A percentile compares a stretch with the other conserved stretches of the same genome.
These are phyloP conservation scores for Trichomycterus rosablanca DNA, from an alignment of 2,113 vertebrate genomes.

Conservation along the genomic window DNA sequence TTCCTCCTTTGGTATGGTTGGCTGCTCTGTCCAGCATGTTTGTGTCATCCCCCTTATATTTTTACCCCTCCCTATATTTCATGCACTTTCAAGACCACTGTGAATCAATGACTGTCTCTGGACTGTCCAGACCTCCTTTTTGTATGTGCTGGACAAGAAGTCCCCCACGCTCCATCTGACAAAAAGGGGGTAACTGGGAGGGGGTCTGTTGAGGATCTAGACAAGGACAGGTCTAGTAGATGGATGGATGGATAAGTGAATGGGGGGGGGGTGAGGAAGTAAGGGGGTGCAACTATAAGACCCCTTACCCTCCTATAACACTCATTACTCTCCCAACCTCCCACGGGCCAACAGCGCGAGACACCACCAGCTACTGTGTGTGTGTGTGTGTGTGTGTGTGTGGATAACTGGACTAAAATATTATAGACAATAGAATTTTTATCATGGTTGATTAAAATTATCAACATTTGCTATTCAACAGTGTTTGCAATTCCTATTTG, in stretches of 20 bases:
- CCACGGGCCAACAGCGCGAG: slow-evolving; percentile 48
- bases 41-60: slow-evolving; percentile 38
- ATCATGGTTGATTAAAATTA: no score
- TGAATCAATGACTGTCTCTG: slow-evolving; percentile 16
- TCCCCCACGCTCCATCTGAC: slow-evolving; percentile 30
- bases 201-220: neutral
- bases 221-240: slow-evolving; percentile 22
- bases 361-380: slow-evolving; percentile 30
- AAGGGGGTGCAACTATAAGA: slow-evolving; percentile 43
- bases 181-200: slow-evolving; percentile 20
- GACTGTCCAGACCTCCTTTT: slow-evolving; percentile 15
- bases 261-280: slow-evolving; percentile 8
- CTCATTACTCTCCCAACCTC: slow-evolving; percentile 52
- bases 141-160: slow-evolving; percentile 12
- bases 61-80: slow-evolving; percentile 10
- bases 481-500: no score
- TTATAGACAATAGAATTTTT: no score
- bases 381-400: slow-evolving; percentile 21
- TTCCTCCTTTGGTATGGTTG: slow-evolving; percentile 45
- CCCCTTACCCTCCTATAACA: slow-evolving; percentile 50
- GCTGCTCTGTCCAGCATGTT: slow-evolving; percentile 44
- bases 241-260: slow-evolving; percentile 18
- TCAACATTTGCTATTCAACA: no score
- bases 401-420: neutral
- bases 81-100: slow-evolving; percentile 19